Evolutionary conservation across 2,113 vertebrate genomes (phyloP).

Genomic region (Podiceps cristatus): DNA sequence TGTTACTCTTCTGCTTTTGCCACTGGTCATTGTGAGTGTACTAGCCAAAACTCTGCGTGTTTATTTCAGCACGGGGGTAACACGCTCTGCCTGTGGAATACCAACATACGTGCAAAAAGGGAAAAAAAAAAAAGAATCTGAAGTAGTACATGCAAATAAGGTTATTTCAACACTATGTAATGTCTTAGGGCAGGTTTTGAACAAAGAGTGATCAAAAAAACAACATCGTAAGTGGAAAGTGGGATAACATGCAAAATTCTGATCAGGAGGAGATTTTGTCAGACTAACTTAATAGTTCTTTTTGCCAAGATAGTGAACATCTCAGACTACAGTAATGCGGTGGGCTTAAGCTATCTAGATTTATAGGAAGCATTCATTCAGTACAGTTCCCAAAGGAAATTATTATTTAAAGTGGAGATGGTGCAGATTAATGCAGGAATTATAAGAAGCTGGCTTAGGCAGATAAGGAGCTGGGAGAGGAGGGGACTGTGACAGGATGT

Average conservation of each 20-base stretch:
- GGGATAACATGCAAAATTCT: not conserved
- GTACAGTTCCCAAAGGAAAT: constrained; percentile 29
- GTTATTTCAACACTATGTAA: not conserved
- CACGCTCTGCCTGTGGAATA: not conserved
- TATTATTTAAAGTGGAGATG: constrained; percentile 34
- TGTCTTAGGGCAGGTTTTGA: not conserved
- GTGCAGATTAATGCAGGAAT: constrained; percentile 15
- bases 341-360: not conserved
- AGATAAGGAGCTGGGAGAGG: constrained; percentile 31
- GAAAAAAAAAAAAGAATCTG: not conserved
- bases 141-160: not conserved
- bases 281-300: not conserved
- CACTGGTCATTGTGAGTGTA: not conserved
- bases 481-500: not conserved
- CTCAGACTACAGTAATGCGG: not conserved
- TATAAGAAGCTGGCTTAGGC: not conserved
- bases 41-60: not conserved
- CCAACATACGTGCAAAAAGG: not conserved
- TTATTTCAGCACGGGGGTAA: not conserved
- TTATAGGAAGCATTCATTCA: constrained; percentile 1
- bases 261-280: not conserved
- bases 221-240: not conserved
- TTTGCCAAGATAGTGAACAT: not conserved
- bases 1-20: not conserved
- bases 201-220: not conserved